A percentile compares a stretch with the other conserved stretches of the same genome.
phyloP scores from a whole-genome alignment of 1,140 invertebrate species.

The Pantala flavescens region DNA sequence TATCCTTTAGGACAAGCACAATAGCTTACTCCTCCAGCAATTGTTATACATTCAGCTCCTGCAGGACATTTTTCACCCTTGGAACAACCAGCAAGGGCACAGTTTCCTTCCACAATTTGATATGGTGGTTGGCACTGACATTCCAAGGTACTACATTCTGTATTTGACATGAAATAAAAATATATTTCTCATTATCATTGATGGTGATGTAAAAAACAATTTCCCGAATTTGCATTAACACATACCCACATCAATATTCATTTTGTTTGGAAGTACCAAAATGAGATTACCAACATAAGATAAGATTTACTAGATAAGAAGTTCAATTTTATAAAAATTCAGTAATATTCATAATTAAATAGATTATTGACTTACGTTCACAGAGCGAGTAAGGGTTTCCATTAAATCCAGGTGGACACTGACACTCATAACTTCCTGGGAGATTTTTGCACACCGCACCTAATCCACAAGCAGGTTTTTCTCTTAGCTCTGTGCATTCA shows the following conservation, averaged over 20 bases:
- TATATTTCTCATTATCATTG: neutral
- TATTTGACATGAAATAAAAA: conserved; percentile 22
- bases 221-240: too few species aligned
- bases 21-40: conserved; percentile 80
- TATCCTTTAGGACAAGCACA: conserved; percentile 78
- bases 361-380: conserved; percentile 41
- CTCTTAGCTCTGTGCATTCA: conserved; percentile 65
- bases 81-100: conserved; percentile 72
- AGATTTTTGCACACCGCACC: conserved; percentile 86
- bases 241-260: too few species aligned
- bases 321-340: conserved; percentile 5
- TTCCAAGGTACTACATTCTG: conserved; percentile 66
- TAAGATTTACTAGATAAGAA: neutral
- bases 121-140: conserved; percentile 81
- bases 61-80: conserved; percentile 62
- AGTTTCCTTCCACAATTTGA: conserved; percentile 62
- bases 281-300: neutral
- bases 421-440: conserved; percentile 87
- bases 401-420: conserved; percentile 73
- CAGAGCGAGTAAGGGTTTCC: conserved; percentile 80
- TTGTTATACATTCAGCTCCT: conserved; percentile 77
- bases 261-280: too few species aligned
- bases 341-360: neutral
- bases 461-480: conserved; percentile 66
- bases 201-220: neutral